phyloP scores from a whole-genome alignment of 2,113 vertebrate genomes.

The Pygoscelis antarcticus region DNA sequence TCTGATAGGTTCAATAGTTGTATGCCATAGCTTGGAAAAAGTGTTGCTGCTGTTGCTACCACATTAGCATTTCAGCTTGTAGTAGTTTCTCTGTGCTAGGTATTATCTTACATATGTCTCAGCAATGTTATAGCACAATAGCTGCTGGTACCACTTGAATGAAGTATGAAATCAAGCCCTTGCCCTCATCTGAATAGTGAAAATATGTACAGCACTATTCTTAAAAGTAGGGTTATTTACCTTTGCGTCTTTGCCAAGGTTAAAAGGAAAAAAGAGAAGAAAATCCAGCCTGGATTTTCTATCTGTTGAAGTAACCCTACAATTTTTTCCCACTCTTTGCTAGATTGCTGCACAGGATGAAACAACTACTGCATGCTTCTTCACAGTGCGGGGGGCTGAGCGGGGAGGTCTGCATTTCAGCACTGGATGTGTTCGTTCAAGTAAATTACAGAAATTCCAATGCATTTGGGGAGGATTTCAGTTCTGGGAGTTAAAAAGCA shows the following conservation, averaged over 20 bases:
- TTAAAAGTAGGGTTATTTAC: neutral
- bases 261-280: neutral
- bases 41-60: neutral
- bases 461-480: neutral
- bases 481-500: neutral
- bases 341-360: rapidly evolving
- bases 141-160: neutral
- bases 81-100: neutral
- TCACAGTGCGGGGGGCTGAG: rapidly evolving
- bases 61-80: rapidly evolving
- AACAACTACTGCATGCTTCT: neutral
- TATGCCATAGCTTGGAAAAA: neutral
- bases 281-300: neutral
- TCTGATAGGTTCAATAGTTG: neutral
- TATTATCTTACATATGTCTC: neutral
- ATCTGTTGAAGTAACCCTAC: neutral
- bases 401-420: neutral
- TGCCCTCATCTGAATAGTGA: neutral
- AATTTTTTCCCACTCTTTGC: neutral
- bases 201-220: neutral
- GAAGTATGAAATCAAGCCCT: neutral
- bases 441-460: neutral
- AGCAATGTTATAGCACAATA: neutral
- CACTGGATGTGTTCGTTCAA: neutral
- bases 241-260: neutral